Percentiles rank a stretch among this genome's conserved stretches.
phyloP scores from a whole-genome alignment of 2,797 vertebrate genomes.

The Oryzias sinensis region DNA sequence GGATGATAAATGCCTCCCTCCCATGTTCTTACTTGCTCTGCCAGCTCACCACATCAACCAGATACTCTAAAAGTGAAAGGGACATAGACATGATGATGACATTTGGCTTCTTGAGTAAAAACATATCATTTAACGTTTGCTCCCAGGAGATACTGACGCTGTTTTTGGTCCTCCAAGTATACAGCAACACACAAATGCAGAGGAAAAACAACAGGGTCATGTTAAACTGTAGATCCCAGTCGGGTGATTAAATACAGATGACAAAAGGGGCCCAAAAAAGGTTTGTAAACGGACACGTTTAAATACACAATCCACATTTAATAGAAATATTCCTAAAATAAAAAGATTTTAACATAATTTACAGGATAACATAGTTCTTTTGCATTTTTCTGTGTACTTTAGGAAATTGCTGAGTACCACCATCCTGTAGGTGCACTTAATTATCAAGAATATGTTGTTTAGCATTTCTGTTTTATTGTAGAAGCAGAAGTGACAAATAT shows the following conservation, averaged over 20 bases:
- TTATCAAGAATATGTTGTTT: no score
- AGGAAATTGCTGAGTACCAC: no score
- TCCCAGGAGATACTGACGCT: slow-evolving; percentile 56
- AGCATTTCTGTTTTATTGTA: no score
- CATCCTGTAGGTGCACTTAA: no score
- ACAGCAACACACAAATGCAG: slow-evolving; percentile 49
- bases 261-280: slow-evolving; percentile 64
- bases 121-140: slow-evolving; percentile 74
- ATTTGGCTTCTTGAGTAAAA: slow-evolving; percentile 79
- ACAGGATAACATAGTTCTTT: no score
- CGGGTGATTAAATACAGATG: slow-evolving; percentile 80
- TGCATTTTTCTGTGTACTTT: no score
- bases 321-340: no score
- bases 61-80: slow-evolving; percentile 67
- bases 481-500: no score
- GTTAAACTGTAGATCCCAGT: slow-evolving; percentile 66
- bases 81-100: slow-evolving; percentile 76
- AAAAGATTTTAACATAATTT: no score
- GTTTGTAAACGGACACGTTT: slow-evolving; percentile 51
- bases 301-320: no score
- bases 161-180: slow-evolving; percentile 58
- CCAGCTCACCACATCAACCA: slow-evolving; percentile 81
- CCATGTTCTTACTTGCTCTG: slow-evolving; percentile 76
- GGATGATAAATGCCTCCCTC: slow-evolving; percentile 77
- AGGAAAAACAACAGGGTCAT: slow-evolving; percentile 77